Evolutionary conservation across 2,797 vertebrate genomes (phyloP).

Genomic region (Sphenodon punctatus): DNA sequence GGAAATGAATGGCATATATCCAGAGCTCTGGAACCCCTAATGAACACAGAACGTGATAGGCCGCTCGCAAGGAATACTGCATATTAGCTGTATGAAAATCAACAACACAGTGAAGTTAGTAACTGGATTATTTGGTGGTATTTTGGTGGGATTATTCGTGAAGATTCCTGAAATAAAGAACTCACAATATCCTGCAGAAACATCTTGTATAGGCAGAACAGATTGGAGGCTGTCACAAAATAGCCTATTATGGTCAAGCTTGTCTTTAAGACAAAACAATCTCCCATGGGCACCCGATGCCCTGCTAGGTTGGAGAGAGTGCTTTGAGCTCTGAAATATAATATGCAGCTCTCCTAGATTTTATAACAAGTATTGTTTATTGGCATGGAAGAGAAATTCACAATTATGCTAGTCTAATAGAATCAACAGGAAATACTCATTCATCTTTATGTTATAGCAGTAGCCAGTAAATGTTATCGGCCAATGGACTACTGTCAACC

Average conservation of each 20-base stretch:
- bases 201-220: not conserved
- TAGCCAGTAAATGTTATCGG: too few species aligned
- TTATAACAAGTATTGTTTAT: not conserved
- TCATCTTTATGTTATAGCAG: not conserved
- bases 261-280: not conserved
- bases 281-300: not conserved
- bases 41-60: not conserved
- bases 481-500: too few species aligned
- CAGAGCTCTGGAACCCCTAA: not conserved
- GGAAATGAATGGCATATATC: not conserved
- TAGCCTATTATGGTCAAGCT: not conserved
- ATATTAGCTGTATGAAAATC: not conserved
- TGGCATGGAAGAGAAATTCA: not conserved
- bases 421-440: not conserved
- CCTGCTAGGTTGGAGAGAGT: conserved; percentile 10
- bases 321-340: not conserved
- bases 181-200: not conserved
- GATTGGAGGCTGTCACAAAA: not conserved
- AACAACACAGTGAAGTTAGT: not conserved
- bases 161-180: not conserved
- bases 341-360: not conserved
- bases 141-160: not conserved
- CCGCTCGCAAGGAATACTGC: not conserved
- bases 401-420: not conserved
- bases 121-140: not conserved